Percentiles rank a stretch among this genome's conserved stretches.
phyloP scores from a whole-genome alignment of 2,113 vertebrate genomes.

The Phaethon lepturus region DNA sequence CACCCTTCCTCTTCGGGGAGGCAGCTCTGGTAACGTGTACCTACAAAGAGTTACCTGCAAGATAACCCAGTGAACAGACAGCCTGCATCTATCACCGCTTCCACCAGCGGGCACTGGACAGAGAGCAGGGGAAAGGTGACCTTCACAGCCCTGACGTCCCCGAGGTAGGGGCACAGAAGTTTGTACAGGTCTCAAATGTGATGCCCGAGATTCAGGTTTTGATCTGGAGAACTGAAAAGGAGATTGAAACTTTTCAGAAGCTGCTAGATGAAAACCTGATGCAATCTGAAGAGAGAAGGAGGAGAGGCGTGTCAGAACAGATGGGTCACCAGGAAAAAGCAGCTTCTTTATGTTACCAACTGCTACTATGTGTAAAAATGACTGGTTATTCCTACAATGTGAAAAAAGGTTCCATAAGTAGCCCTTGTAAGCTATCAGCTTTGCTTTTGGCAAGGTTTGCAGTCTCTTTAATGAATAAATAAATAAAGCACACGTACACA shows the following conservation, averaged over 20 bases:
- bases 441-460: background rate
- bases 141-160: background rate
- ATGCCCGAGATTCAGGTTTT: background rate
- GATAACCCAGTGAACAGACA: background rate
- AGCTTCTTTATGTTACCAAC: background rate
- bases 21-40: background rate
- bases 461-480: background rate
- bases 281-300: background rate
- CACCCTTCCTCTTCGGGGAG: background rate
- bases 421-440: background rate
- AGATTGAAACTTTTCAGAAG: background rate
- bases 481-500: fast-evolving
- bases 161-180: background rate
- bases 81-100: background rate
- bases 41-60: background rate
- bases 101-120: background rate
- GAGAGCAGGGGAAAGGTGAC: background rate
- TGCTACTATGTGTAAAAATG: background rate
- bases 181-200: background rate
- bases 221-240: background rate
- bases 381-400: background rate
- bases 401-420: background rate
- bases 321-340: background rate
- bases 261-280: background rate
- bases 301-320: background rate